Evolutionary conservation across 2,113 vertebrate genomes (phyloP), one percentile per base, ranked within the genome.

Genomic region (Grammomys surdaster): DNA sequence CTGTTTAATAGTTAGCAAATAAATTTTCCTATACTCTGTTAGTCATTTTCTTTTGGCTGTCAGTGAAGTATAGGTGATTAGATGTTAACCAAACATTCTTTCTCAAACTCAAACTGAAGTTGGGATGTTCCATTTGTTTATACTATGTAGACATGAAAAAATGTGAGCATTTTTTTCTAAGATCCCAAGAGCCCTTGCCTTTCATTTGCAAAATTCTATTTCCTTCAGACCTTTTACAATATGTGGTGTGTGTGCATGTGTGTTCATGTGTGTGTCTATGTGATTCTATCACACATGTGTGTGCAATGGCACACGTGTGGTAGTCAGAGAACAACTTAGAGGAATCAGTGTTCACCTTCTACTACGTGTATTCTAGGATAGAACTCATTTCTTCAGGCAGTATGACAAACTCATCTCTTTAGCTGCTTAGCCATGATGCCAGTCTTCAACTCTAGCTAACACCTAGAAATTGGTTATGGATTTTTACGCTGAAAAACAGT

Each of bases 61-160:
- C 91, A 97, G 82, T 89, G 70, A 97, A 89, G 51, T 94, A 40
- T 93, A 97, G 82, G 91, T 97, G 78, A 96, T 70, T 86, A 63
- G 95, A 96, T 96, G 91, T 96, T 96, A 95, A 90, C 86, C 60
- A 95, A 97, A 97, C 89, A 94, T 94, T 95, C 65, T 84, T 93
- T 96, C 91, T 85, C 73, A 97, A 97, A 93, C 14, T 84, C 70
- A 75, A 87, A 82, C 70, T 76, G 60, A 95, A 97, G 91, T 95
- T 72, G 90, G 70, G 95, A 97, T 93, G 94, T 96, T 82, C 82
- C 56, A 86, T 81, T 94, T 96, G 75, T 97, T 94, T 96, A 94
- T 95, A 93, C 33, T 93, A 90, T 93, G 82, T 69, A 95, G 92
- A 96, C 56, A 77, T 81, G 51, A 81, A 93, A 96, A 97, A 94